These are phyloP conservation scores for Homarus gammarus DNA, from an alignment of 2,888 invertebrate species.

Conservation along the genomic window DNA sequence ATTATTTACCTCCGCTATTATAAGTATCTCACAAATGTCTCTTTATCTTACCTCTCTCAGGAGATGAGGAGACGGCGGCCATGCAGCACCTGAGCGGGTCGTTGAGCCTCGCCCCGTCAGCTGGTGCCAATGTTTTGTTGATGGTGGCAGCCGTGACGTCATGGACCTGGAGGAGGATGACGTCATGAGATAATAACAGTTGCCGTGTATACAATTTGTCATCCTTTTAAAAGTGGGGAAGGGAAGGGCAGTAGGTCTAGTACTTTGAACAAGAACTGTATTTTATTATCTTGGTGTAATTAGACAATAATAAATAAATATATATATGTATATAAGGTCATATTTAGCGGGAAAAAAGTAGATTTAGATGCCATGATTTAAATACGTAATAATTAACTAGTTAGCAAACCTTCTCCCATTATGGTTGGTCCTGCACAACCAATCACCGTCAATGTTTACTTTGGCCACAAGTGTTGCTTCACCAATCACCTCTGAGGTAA, in stretches of 20 bases:
- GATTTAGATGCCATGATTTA: too few species aligned
- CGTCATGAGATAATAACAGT: not conserved
- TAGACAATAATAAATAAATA: not conserved
- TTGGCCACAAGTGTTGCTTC: too few species aligned
- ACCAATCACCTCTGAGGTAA: too few species aligned
- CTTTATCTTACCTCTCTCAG: not conserved
- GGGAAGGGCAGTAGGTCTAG: not conserved
- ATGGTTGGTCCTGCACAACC: too few species aligned
- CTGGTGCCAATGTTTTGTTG: not conserved
- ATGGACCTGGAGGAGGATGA: not conserved
- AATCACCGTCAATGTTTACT: too few species aligned
- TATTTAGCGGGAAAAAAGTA: too few species aligned
- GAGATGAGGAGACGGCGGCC: conserved; percentile 34
- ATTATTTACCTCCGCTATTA: too few species aligned
- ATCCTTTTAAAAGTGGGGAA: not conserved
- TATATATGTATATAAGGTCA: too few species aligned
- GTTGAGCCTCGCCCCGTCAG: not conserved
- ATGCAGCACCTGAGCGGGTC: conserved; percentile 41
- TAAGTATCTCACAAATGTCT: too few species aligned
- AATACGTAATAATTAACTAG: too few species aligned
- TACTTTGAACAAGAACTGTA: not conserved
- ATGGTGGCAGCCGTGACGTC: conserved; percentile 21
- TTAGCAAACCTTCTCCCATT: too few species aligned
- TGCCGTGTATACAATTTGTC: not conserved
- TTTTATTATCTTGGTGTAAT: not conserved